Percentiles rank a stretch among this genome's conserved stretches.
phyloP scores from a whole-genome alignment of 2,888 invertebrate species.

The Neoascia interrupta region DNA sequence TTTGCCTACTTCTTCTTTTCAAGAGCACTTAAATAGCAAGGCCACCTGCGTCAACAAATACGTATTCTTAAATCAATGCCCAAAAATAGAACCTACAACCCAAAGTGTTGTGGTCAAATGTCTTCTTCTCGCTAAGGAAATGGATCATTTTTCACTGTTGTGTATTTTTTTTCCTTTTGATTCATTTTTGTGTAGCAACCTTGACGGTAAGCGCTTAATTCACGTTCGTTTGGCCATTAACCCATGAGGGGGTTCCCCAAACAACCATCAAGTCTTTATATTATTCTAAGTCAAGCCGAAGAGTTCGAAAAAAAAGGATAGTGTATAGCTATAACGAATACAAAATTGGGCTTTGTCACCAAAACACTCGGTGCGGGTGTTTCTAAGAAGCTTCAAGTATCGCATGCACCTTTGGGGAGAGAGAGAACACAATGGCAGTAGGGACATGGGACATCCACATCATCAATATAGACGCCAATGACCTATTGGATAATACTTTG shows the following conservation, averaged over 20 bases:
- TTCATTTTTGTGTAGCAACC: neutral
- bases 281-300: neutral
- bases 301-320: neutral
- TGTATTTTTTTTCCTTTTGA: too few species aligned
- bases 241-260: too few species aligned
- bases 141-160: constrained; percentile 30
- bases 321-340: constrained; percentile 14
- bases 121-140: constrained; percentile 11
- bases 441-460: neutral
- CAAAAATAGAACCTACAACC: constrained; percentile 16
- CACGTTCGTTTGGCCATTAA: constrained; percentile 13
- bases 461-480: constrained; percentile 5
- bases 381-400: constrained; percentile 19
- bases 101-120: neutral
- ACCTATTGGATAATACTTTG: constrained; percentile 23
- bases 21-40: too few species aligned
- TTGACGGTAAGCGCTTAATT: neutral
- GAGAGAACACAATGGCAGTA: too few species aligned
- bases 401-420: constrained; percentile 22
- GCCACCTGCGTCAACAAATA: constrained; percentile 24
- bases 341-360: constrained; percentile 32
- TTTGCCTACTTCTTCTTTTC: too few species aligned
- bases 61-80: neutral
- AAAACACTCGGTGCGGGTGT: constrained; percentile 13
- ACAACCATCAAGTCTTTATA: too few species aligned